Evolutionary conservation across 1,140 invertebrate species (phyloP), one percentile per base, ranked within the genome.

Genomic region (Amyelois transitella): DNA sequence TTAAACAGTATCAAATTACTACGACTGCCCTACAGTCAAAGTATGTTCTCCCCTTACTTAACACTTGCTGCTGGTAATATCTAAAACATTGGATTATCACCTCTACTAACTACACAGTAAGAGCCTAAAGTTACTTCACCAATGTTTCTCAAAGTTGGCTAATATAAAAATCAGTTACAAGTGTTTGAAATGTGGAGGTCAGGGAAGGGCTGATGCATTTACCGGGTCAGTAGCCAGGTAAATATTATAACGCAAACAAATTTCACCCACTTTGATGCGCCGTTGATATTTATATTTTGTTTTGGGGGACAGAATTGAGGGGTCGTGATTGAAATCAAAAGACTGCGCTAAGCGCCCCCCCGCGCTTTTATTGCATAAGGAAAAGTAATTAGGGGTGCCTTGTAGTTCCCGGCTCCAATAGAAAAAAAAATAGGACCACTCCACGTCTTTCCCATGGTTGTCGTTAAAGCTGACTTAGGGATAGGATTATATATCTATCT

Each of bases 181-280:
- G 71, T 69, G 72, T 72, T 73, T 65, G 62, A 68, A 77, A 77
- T 77, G 76, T n/a, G 7, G 20, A 48, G 73, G 76, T 81, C 72
- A 69, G 64, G 69, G 61, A 48, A 53, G 53, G 61, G 68, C 60
- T 21, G 10, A 45, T 5, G 73, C 68, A 86, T 82, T 76, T 80
- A 81, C 70, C 74, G 80, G 75, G 65, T 77, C 81, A 82, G 50
- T 80, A 72, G 75, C 71, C 83, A 86, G 83, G 81, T 84, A 84
- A 86, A 83, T 82, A 82, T 82, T 75, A 75, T 77, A 72, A 79
- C 63, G 75, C 73, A 84, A 81, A 84, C 79, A 82, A 82, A 81
- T 83, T 83, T 69, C 75, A 77, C 69, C 73, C 71, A 75, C 66
- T 78, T 79, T 78, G 75, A 83, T 83, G 79, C 77, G 71, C 66